These are phyloP conservation scores for Patiria pectinifera DNA, from an alignment of 53 echinoderm and acorn worm species.

Conservation along the genomic window DNA sequence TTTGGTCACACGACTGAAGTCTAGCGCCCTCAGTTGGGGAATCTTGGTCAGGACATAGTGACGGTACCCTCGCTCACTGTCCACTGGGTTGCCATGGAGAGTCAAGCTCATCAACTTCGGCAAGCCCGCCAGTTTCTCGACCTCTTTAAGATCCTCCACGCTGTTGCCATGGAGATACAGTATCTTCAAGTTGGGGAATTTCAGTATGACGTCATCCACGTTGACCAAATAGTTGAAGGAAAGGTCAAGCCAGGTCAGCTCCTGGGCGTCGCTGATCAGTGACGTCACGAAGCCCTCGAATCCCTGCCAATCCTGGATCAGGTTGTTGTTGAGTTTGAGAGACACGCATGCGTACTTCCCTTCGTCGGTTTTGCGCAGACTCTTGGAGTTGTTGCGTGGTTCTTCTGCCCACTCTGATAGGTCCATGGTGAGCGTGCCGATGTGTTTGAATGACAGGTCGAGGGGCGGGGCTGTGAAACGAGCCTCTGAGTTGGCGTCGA, in stretches of 20 bases:
- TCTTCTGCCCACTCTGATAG: conserved; percentile 68
- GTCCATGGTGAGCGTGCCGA: conserved; percentile 72
- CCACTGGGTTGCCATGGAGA: conserved; percentile 89
- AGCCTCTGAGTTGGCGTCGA: conserved; percentile 62
- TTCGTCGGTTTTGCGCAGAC: conserved; percentile 59
- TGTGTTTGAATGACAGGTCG: conserved; percentile 86
- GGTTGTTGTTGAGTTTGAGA: conserved; percentile 91
- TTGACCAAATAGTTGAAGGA: conserved; percentile 86
- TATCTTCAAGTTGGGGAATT: conserved; percentile 85
- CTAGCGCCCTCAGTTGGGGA: conserved; percentile 83
- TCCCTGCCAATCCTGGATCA: conserved; percentile 82
- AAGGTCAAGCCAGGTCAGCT: conserved; percentile 87
- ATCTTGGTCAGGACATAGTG: conserved; percentile 77
- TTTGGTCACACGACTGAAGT: conserved; percentile 87
- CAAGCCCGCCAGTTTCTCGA: conserved; percentile 79
- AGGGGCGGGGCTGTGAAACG: conserved; percentile 86
- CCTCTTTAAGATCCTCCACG: conserved; percentile 73
- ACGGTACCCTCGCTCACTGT: conserved; percentile 77
- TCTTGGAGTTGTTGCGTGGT: conserved; percentile 65
- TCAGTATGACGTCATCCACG: conserved; percentile 77
- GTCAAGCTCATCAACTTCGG: conserved; percentile 76
- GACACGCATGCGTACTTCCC: conserved; percentile 83
- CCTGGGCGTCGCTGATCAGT: conserved; percentile 66
- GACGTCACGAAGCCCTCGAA: conserved; percentile 70
- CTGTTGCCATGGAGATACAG: conserved; percentile 96